A percentile compares a stretch with the other conserved stretches of the same genome.
Conservation (phyloP, 2,888 invertebrate genomes). For the Amphipoea lucens region DNA sequence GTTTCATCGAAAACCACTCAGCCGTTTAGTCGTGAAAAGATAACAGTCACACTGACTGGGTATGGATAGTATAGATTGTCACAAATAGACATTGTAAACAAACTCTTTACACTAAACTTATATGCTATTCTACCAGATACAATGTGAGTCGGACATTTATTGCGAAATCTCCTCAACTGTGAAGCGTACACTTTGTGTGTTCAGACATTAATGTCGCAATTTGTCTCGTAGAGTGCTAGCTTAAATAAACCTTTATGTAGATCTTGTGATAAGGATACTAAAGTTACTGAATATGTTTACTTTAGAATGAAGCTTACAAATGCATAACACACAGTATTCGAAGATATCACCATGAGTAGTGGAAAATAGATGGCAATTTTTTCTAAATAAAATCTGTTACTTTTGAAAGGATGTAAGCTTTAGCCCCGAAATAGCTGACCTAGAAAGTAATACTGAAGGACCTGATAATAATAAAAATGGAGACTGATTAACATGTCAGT, state of each 20-base stretch:
- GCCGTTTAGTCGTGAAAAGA: no score
- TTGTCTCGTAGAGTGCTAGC: constrained; percentile 41
- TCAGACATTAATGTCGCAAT: constrained; percentile 55
- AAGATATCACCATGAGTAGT: background rate
- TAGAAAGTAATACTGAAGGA: background rate
- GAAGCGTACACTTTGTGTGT: constrained; percentile 41
- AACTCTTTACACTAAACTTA: background rate
- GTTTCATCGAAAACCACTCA: no score
- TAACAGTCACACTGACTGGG: no score
- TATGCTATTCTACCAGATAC: constrained; percentile 10
- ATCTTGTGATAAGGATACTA: constrained; percentile 28
- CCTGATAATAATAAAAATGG: background rate
- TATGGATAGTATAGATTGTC: background rate
- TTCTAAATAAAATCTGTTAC: background rate
- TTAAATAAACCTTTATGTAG: constrained; percentile 41
- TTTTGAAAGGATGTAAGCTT: background rate
- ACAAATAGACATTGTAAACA: constrained; percentile 1
- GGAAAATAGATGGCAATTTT: background rate
- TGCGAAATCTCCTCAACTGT: constrained; percentile 56
- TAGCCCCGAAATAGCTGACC: background rate
- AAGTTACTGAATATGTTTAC: background rate
- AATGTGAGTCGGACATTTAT: constrained; percentile 47
- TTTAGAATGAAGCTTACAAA: background rate
- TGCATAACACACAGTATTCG: background rate
- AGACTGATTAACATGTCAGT: background rate